Evolutionary conservation across 2,888 invertebrate species (phyloP), one percentile per base, ranked within the genome.

Genomic region (Sarcophaga caerulescens): DNA sequence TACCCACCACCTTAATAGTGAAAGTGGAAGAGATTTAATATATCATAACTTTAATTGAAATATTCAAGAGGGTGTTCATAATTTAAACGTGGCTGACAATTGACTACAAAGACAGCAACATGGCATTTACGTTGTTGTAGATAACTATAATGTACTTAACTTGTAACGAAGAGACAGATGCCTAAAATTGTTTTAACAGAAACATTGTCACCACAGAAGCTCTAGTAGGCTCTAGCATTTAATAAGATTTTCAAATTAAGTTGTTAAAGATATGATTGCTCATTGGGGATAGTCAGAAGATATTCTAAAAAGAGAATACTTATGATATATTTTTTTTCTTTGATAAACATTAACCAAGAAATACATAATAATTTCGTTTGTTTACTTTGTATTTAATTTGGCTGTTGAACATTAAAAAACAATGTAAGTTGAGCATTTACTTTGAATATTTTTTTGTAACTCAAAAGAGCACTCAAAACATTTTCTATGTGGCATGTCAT

Each of bases 401-500:
- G 45, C 5, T 44, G 44, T 44, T 11, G 10, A 68, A 45, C 45
- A 17, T 69, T 47, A 69, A 25, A 21, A 21, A 69, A 52, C 23
- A 23, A 6, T 52, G 47, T 25, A 57, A 52, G 47, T 70, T 25
- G 35, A 10, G 35, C 8, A 8, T 35, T 8, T 35, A 10, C 1
- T 35, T n/a, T 14, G 4, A 4, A 68, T 11, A 6, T 45, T 45
- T 52, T 4, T 70, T 47, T 52, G 21, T 47, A 23, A 69, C n/a
- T n/a, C 45, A 23, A 25, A 23, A 69, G 11, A 23, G 17, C 25
- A 70, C 23, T 17, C 23, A 70, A 69, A 70, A 70, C 25, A 52
- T 52, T 70, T 70, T 23, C 3, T 14, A 57, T 70, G 69, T 70
- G 25, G 25, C 52, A 70, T 52, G 25, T 25, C 52, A 17, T 52